Percentiles rank a stretch among this genome's conserved stretches.
Conservation (phyloP, 2,888 invertebrate species). For the Anthophora plumipes region DNA sequence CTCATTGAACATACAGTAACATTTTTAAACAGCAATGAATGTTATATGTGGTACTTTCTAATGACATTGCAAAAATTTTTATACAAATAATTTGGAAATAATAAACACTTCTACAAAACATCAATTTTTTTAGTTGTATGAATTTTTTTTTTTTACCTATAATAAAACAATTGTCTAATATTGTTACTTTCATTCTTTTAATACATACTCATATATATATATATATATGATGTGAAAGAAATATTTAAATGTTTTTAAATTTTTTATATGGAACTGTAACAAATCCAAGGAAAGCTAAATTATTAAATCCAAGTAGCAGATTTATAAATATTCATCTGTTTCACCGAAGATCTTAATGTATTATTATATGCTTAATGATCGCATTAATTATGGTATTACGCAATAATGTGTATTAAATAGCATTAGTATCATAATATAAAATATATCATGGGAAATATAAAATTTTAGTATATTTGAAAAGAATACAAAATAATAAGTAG, state of each 20-base stretch:
- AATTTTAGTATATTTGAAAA: constrained; percentile 41
- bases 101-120: constrained; percentile 76
- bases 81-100: constrained; percentile 77
- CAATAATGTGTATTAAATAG: constrained; percentile 23
- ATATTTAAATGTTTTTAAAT: constrained; percentile 27
- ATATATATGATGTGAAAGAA: constrained; percentile 31
- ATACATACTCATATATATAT: constrained; percentile 1
- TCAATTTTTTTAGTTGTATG: constrained; percentile 38
- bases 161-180: constrained; percentile 26
- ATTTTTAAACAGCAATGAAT: constrained; percentile 60
- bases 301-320: constrained; percentile 42
- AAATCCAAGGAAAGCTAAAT: constrained; percentile 31
- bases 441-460: constrained; percentile 37
- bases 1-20: constrained; percentile 60
- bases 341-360: constrained; percentile 46
- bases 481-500: constrained; percentile 35
- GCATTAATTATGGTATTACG: constrained; percentile 40
- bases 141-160: constrained; percentile 41
- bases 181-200: neutral
- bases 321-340: constrained; percentile 46
- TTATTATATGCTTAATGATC: constrained; percentile 46
- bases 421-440: constrained; percentile 35
- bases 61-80: constrained; percentile 76
- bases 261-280: constrained; percentile 10
- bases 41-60: constrained; percentile 74